Conservation (phyloP, 2,797 vertebrate genomes). For the Microchirus variegatus region DNA sequence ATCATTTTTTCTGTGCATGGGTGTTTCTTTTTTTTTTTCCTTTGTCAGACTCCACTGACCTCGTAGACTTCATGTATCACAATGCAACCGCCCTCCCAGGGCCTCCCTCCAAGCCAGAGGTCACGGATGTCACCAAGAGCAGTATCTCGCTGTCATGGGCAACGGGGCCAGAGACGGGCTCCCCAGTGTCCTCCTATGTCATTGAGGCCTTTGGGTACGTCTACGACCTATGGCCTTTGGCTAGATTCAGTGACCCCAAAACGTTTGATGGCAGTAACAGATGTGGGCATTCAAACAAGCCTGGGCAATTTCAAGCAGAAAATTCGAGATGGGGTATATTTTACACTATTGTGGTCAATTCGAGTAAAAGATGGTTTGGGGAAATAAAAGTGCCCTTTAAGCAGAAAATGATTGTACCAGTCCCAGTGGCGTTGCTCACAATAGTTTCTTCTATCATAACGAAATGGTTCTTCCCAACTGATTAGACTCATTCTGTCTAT, state of each 20-base stretch:
- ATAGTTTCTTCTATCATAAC: not conserved
- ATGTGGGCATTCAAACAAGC: slow-evolving; percentile 55
- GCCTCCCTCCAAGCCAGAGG: slow-evolving; percentile 92
- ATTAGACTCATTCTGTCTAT: slow-evolving; percentile 39
- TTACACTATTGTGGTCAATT: not conserved
- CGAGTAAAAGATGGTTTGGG: not conserved
- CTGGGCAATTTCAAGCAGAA: slow-evolving; percentile 10
- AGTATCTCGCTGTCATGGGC: slow-evolving; percentile 97
- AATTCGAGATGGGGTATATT: not conserved
- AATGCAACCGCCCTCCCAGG: slow-evolving; percentile 90
- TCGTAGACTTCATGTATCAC: slow-evolving; percentile 87
- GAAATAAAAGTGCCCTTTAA: slow-evolving; percentile 21
- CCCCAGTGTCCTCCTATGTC: slow-evolving; percentile 91
- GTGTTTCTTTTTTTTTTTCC: slow-evolving; percentile 19
- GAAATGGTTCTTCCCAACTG: not conserved
- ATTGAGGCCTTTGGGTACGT: slow-evolving; percentile 97
- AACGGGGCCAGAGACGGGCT: slow-evolving; percentile 84
- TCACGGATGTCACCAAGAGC: slow-evolving; percentile 95
- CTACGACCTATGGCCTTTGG: slow-evolving; percentile 62
- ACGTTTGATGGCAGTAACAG: slow-evolving; percentile 63
- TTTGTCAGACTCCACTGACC: slow-evolving; percentile 87
- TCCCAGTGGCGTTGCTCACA: not conserved
- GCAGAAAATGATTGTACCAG: not conserved
- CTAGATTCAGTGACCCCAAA: slow-evolving; percentile 67
- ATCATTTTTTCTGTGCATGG: not conserved